Evolutionary conservation across 2,888 invertebrate species (phyloP).

Genomic region (Nebria salina): DNA sequence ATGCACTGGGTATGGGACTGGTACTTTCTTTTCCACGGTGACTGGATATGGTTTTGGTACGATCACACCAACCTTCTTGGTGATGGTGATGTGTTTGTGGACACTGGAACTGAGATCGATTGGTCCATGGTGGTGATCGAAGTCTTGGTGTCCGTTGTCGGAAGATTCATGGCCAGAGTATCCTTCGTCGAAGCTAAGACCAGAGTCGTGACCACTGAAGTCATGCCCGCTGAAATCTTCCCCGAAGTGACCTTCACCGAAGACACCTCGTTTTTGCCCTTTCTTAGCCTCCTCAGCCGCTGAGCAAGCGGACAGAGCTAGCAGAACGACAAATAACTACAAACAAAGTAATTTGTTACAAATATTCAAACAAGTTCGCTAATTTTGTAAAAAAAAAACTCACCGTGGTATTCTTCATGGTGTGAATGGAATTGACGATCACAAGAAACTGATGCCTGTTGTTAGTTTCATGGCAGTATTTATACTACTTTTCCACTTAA

Average conservation of each 20-base stretch:
- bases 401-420: slow-evolving; percentile 10
- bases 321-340: slow-evolving; percentile 41
- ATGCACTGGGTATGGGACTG: slow-evolving; percentile 30
- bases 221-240: neutral
- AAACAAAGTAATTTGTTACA: neutral
- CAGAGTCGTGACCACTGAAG: slow-evolving; percentile 4
- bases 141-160: neutral
- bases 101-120: slow-evolving; percentile 31
- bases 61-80: slow-evolving; percentile 37
- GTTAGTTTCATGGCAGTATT: neutral
- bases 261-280: slow-evolving; percentile 38
- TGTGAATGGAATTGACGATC: neutral
- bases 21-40: slow-evolving; percentile 39
- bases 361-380: too few relatives aligned
- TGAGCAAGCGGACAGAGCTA: slow-evolving; percentile 36
- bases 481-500: neutral
- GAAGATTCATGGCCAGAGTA: slow-evolving; percentile 8
- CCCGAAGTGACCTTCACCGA: neutral
- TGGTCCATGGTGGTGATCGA: slow-evolving; percentile 32
- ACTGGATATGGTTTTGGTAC: slow-evolving; percentile 41
- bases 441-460: neutral
- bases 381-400: neutral
- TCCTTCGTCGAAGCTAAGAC: slow-evolving; percentile 1
- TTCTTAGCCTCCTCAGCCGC: slow-evolving; percentile 45
- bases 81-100: slow-evolving; percentile 44